Base-by-base conservation (phyloP, 1,140 invertebrate species). In the Pectinophora gossypiella region DNA sequence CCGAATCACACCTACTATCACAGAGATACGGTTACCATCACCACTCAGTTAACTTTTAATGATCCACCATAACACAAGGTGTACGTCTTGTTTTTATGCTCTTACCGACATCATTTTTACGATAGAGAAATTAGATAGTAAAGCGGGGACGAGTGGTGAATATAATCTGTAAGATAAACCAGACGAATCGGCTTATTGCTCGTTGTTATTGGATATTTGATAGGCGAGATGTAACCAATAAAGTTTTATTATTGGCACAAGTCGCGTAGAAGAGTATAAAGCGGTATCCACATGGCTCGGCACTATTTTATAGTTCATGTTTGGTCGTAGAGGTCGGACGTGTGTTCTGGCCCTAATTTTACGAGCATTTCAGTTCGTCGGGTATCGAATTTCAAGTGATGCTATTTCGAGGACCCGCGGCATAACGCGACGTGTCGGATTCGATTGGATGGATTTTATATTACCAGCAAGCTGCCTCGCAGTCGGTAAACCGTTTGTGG, bases 361-460 rank as follows among this genome's bases (percentile, higher is more conserved):
- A 84, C 74, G 80, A 80, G 64, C 72, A 63, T 59, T 56, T 68
- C 67, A 70, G 71, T 74, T 75, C 73, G 54, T 67, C 72, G 61
- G 65, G 61, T 77, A 78, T 83, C 79, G 73, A 83, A 77, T 85
- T 83, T 82, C 76, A 76, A 85, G 72, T 72, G 67, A 61, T 59
- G 77, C 74, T 77, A 81, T 81, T 77, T 73, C 63, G 72, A 73
- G 73, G 75, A 71, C 68, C 67, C 61, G 60, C 65, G 48, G 61
- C 57, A 56, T 79, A 85, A 85, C 75, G 77, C 68, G 72, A 80
- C 74, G 76, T 82, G 79, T 79, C 74, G 65, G 72, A 72, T 81
- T 73, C 76, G 74, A 85, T 78, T 78, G 68, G 72, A 75, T 70
- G 71, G 72, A 81, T 84, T 84, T 81, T 77, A 83, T 77, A 75